A percentile compares a stretch with the other conserved stretches of the same genome.
Evolutionary conservation across 2,113 vertebrate species (phyloP).

Genomic region (Rutilus rutilus): DNA sequence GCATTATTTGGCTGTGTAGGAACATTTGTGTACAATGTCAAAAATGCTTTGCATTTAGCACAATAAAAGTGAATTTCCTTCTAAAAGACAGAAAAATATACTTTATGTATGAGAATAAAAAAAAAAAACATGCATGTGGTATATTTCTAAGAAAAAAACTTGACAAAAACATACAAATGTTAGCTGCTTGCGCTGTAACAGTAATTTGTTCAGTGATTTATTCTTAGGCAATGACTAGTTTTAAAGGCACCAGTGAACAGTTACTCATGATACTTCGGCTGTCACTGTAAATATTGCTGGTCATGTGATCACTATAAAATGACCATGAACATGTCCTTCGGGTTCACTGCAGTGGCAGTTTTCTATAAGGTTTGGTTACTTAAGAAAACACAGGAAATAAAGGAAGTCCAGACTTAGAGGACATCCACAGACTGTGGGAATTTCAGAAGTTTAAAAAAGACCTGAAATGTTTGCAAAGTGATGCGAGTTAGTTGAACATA

Average conservation of each 20-base stretch:
- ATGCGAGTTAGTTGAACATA: neutral
- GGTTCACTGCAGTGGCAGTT: neutral
- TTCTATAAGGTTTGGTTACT: neutral
- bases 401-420: neutral
- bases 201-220: neutral
- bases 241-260: slow-evolving; percentile 20
- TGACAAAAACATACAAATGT: neutral
- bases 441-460: neutral
- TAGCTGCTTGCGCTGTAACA: neutral
- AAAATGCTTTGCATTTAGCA: neutral
- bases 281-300: neutral
- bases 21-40: neutral
- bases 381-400: neutral
- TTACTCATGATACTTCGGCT: neutral
- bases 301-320: neutral
- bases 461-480: neutral
- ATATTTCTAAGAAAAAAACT: neutral
- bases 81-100: neutral
- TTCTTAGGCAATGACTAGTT: neutral
- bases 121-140: neutral
- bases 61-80: neutral
- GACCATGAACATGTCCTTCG: neutral
- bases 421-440: neutral
- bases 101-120: neutral
- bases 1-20: neutral